These are phyloP conservation scores for Eunapius fragilis DNA, from an alignment of 37 sponge, comb jelly and placozoan genomes.

Conservation along the genomic window DNA sequence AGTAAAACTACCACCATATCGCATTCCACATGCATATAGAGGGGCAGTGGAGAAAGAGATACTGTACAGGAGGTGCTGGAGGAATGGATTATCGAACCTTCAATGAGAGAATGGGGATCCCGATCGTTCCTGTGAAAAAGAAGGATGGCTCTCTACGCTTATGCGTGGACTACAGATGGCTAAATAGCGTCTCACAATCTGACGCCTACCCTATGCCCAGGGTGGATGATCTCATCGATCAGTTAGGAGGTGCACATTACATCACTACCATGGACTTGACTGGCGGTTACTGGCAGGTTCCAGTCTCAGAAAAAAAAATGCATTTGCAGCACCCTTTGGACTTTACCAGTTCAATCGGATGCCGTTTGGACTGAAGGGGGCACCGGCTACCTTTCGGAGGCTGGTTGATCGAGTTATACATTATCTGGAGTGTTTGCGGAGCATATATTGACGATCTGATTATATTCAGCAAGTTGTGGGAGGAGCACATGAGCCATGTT, in stretches of 20 bases:
- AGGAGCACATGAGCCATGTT: too few species aligned
- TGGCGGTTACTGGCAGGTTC: constrained; percentile 52
- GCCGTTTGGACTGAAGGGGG: constrained; percentile 41
- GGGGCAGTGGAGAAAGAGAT: constrained; percentile 40
- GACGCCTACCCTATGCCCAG: constrained; percentile 45
- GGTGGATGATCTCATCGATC: constrained; percentile 42
- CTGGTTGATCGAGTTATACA: neutral
- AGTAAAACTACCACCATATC: constrained; percentile 13
- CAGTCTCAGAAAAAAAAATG: constrained; percentile 23
- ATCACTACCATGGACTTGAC: too few species aligned
- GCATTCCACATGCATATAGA: constrained; percentile 26
- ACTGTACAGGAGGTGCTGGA: constrained; percentile 49
- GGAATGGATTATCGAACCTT: constrained; percentile 36
- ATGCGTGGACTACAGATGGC: constrained; percentile 43
- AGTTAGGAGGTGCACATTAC: too few species aligned
- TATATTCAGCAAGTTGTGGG: too few species aligned
- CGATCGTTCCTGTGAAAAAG: constrained; percentile 1
- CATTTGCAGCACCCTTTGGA: constrained; percentile 42
- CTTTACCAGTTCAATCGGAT: constrained; percentile 37
- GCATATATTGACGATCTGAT: too few species aligned
- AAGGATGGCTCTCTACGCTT: constrained; percentile 24
- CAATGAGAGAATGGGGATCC: constrained; percentile 25
- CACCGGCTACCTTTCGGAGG: constrained; percentile 41
- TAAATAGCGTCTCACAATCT: constrained; percentile 30
- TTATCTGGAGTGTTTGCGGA: neutral